Evolutionary conservation across 2,797 vertebrate species (phyloP), one percentile per base, ranked within the genome.

Genomic region (Peromyscus attwateri): DNA sequence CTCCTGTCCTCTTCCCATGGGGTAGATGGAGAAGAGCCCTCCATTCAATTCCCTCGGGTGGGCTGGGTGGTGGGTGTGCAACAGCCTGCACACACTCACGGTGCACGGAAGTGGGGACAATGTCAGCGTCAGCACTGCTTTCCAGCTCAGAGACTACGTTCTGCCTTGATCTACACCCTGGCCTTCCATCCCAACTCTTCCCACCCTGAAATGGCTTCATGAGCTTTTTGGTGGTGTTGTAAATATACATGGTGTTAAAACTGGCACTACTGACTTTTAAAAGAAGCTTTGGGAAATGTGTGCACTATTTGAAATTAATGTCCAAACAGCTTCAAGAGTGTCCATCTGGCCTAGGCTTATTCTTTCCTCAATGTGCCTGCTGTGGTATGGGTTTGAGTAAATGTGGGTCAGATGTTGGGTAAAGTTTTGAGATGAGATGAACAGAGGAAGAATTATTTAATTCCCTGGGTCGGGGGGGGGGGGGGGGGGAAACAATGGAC

Each of bases 51-150:
- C 23, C 13, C 2, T 3, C 12, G 11, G 71, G 13, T 21, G 6
- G 13, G 11, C 11, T 1, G 11, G 57, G 11, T 23, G n/a, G 55
- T 10, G 0, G 1, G 25, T 34, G 19, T 34, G 2, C 73, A 14
- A 0, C 34, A 17, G 19, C 71, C 6, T 2, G 12, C 21, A 3
- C 40, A 4, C 25, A 19, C 4, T 13, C 14, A 21, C 62, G 25
- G 11, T 27, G 27, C 43, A 3, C 2, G 2, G 27, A 55, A 19
- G 8, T 6, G 0, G 5, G 46, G 25, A 17, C 6, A 5, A 37
- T 37, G 6, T 0, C 2, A 0, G 6, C 12, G 7, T 7, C 19
- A 29, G 5, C 1, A 9, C 12, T 13, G 4, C 6, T 17, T 70
- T 43, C 27, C 5, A n/a, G 6, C 3, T 25, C 62, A 14, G 40